phyloP scores from a whole-genome alignment of 2,113 vertebrate species.

The Cyphomyrus plagiostoma region DNA sequence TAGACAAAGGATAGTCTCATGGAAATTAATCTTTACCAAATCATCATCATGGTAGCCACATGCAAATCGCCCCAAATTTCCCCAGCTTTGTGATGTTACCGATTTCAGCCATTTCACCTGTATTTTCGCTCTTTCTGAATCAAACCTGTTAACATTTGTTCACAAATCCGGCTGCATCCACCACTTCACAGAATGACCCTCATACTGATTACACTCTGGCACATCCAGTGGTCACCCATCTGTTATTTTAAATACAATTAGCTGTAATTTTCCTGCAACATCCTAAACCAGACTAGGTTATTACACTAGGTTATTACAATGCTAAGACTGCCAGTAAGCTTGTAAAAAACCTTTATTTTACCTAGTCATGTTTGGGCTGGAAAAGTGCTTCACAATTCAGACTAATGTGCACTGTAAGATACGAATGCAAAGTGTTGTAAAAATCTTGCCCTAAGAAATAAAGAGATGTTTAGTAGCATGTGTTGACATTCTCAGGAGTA shows the following conservation, averaged over 20 bases:
- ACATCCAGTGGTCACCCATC: not conserved
- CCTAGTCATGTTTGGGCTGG: not conserved
- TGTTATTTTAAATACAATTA: not conserved
- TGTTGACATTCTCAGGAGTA: not conserved
- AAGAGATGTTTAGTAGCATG: not conserved
- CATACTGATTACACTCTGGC: not conserved
- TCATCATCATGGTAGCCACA: not conserved
- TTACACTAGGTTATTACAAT: not conserved
- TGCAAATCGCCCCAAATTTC: not conserved
- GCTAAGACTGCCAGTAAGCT: not conserved
- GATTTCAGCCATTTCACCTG: not conserved
- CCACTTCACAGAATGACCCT: not conserved
- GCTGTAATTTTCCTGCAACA: not conserved
- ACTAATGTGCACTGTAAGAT: not conserved
- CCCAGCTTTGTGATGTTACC: not conserved
- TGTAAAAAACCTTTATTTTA: not conserved
- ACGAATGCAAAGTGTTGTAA: not conserved
- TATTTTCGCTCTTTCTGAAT: not conserved
- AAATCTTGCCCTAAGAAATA: not conserved
- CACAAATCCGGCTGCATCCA: not conserved
- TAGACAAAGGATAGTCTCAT: not conserved
- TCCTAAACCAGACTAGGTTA: not conserved
- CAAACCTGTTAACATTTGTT: not conserved
- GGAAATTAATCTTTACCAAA: not conserved
- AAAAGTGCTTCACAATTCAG: not conserved